Base-by-base conservation (phyloP, 2,113 vertebrate genomes). In the Maccullochella peelii region DNA sequence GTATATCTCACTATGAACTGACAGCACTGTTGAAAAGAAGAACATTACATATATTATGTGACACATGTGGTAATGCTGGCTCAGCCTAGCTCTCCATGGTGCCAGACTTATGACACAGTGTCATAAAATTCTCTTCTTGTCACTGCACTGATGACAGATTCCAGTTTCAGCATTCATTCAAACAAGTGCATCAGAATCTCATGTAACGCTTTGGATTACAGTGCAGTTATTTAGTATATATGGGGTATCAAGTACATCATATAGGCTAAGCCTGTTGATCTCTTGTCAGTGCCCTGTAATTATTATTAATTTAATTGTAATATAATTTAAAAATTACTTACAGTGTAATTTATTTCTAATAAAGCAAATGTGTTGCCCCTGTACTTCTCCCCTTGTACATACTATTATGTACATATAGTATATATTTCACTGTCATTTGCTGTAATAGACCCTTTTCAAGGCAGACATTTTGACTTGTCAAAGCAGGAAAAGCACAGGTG, bases 31-130 rank as follows among this genome's bases (percentile, higher is more conserved):
- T 77, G 33, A 54, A 18, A 67, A 36, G 42, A 44, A 8, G n/a
- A 61, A 42, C 58, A 50, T 9, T 9, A 14, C 21, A 50, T n/a
- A n/a, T 42, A 27, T 42, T 82, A 40, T 50, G 75, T 74, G 27
- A 71, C 40, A 70, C 38, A 16, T 77, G 80, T 47, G 62, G 62
- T 75, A 73, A 70, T 30, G 50, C 23, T 71, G 79, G 69, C 57
- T 65, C 25, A 15, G 20, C 6, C 33, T 6, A 2, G 15, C 20
- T 38, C 12, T 27, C 2, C 20, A 5, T 14, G 9, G 36, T 38
- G 82, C 74, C 59, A 79, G 66, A 82, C 15, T 62, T 9, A 36
- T 47, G 44, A 73, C 50, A 61, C 8, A 0, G 52, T 15, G n/a
- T 50, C 67, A 33, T 79, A 30, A 77, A 73, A 52, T 25, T 1